Base-by-base conservation (phyloP, 2,113 vertebrate genomes). In the Nansenia antarctica region DNA sequence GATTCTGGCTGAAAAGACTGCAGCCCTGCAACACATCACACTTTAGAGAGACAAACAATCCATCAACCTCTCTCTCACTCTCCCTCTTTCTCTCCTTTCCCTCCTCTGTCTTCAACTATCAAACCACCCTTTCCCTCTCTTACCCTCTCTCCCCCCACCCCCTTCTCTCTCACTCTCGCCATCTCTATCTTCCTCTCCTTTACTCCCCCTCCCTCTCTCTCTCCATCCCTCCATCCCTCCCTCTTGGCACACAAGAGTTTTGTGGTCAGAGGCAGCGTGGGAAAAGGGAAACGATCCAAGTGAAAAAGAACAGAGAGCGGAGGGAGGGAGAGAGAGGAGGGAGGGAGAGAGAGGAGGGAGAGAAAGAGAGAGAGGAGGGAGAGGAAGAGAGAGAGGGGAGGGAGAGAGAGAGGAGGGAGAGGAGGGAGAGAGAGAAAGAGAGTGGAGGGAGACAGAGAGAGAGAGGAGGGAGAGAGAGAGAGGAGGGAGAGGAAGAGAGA, bases 1-100 rank as follows among this genome's bases (percentile, higher is more conserved):
- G 82, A 85, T 81, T 81, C 65, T 69, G 73, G 65, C 73, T 80
- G 67, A 85, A 83, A 78, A 71, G 82, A 81, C 76, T 80, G 83
- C 78, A 80, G 70, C 70, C 72, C 69, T 74, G 83, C 81, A 85
- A 76, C 79, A 73, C 79, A 77, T 71, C 62, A 65, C 78, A 72
- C 77, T 86, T 83, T 69, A 80, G 66, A 82, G 70, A 76, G 62
- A 67, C 60, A 67, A 47, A 60, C 86, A 85, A 88, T 82, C 82
- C 84, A 81, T 85, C 71, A 81, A 67, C 45, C 37, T 37, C 12
- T 12, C 29, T 65, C 18, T 74, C 30, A 14, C 58, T 71, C 37
- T 39, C 12, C 34, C 37, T 52, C 31, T 66, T 9, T 4, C 24
- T 9, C 4, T 26, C 37, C 35, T 24, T 54, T 37, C 2, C n/a